These are phyloP conservation scores for Sciurus vulgaris DNA, from an alignment of 2,797 vertebrate species.

Conservation along the genomic window DNA sequence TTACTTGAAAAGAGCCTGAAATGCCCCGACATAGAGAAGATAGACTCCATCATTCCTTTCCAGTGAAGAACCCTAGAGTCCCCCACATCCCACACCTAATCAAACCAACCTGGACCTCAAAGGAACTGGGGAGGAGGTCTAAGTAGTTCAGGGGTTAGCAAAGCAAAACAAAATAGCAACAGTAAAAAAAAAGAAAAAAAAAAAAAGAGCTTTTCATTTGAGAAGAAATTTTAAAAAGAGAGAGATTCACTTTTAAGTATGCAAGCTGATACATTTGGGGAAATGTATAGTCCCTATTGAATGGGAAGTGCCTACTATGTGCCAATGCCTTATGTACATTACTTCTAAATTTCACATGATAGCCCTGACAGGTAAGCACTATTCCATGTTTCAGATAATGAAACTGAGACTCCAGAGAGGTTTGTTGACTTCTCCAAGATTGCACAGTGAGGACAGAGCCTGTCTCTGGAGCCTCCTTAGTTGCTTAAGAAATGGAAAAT, in stretches of 20 bases:
- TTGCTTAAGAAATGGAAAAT: background rate
- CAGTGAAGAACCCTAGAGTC: background rate
- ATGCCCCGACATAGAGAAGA: background rate
- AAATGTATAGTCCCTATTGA: background rate
- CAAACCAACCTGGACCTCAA: constrained; percentile 1
- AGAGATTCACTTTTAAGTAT: constrained; percentile 49
- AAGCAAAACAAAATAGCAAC: background rate
- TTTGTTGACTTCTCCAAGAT: background rate
- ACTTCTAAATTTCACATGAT: background rate
- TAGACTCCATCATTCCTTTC: background rate
- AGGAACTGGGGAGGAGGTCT: background rate
- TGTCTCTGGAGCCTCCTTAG: background rate
- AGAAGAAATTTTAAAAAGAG: constrained; percentile 1
- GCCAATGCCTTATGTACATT: background rate
- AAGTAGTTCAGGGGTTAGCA: background rate
- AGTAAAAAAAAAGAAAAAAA: background rate
- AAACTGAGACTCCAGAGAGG: background rate
- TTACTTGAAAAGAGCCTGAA: background rate
- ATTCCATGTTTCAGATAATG: background rate
- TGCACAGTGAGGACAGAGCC: background rate
- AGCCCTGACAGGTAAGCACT: background rate
- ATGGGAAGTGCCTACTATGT: background rate
- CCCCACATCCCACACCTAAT: background rate
- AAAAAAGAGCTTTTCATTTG: background rate
- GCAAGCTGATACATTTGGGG: background rate